Evolutionary conservation across 2,888 invertebrate species (phyloP).

Genomic region (Gibbula magus): DNA sequence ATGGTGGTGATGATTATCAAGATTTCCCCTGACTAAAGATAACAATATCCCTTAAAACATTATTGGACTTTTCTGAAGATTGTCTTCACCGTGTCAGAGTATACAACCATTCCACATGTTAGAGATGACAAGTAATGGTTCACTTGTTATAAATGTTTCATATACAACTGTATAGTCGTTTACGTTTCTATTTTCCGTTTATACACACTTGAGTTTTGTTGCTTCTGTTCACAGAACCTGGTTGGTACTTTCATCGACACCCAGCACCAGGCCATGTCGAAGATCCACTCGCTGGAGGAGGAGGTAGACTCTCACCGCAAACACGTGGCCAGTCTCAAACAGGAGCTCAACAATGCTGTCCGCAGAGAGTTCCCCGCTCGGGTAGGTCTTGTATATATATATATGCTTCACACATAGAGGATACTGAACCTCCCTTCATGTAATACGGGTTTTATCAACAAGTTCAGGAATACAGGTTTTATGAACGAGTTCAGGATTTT

Average conservation of each 20-base stretch:
- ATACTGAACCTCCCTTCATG: too few relatives aligned
- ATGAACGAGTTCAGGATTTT: too few relatives aligned
- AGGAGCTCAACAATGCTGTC: slow-evolving; percentile 66
- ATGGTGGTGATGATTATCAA: too few relatives aligned
- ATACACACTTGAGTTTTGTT: not conserved
- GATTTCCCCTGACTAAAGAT: too few relatives aligned
- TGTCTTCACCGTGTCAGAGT: too few relatives aligned
- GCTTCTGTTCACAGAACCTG: slow-evolving; percentile 56
- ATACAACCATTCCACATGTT: too few relatives aligned
- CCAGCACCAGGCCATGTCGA: slow-evolving; percentile 60
- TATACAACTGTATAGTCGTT: not conserved
- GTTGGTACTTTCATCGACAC: slow-evolving; percentile 70
- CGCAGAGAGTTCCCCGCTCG: slow-evolving; percentile 61
- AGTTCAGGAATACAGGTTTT: too few relatives aligned
- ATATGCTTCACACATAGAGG: too few relatives aligned
- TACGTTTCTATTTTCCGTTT: not conserved
- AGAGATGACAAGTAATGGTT: too few relatives aligned
- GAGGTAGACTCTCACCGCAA: slow-evolving; percentile 58
- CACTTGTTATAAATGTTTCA: not conserved
- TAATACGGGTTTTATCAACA: too few relatives aligned
- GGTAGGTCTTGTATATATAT: slow-evolving; percentile 26
- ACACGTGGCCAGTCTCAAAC: slow-evolving; percentile 65
- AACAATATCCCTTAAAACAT: too few relatives aligned
- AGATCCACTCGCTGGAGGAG: slow-evolving; percentile 60
- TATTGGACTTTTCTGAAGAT: too few relatives aligned